A percentile compares a stretch with the other conserved stretches of the same genome.
Evolutionary conservation across 2,888 invertebrate genomes (phyloP).

Genomic region (Caenorhabditis virilis): DNA sequence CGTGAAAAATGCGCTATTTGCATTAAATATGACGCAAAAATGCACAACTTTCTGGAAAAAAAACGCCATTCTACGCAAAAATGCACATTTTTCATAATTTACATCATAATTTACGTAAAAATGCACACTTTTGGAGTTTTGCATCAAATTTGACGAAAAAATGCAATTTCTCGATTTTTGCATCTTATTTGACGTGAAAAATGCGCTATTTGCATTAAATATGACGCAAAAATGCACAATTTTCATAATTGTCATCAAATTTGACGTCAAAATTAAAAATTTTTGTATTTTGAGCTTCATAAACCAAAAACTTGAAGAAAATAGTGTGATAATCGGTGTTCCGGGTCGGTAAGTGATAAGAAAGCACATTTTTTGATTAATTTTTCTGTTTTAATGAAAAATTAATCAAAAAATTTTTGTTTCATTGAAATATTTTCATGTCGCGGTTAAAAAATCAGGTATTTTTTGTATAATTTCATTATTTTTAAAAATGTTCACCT

Average conservation of each 20-base stretch:
- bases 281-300: not conserved
- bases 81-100: too few relatives aligned
- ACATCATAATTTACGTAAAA: too few relatives aligned
- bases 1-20: not conserved
- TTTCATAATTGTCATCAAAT: not conserved
- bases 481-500: too few relatives aligned
- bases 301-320: constrained; percentile 5
- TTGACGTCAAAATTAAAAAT: not conserved
- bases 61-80: too few relatives aligned
- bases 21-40: too few relatives aligned
- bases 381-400: not conserved
- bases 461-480: too few relatives aligned
- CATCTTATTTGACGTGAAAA: not conserved
- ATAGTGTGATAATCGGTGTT: constrained; percentile 22
- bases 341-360: constrained; percentile 15
- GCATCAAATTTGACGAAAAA: not conserved
- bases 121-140: too few relatives aligned
- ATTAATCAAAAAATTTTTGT: not conserved
- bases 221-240: not conserved
- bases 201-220: not conserved
- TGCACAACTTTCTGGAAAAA: too few relatives aligned
- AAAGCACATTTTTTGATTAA: constrained; percentile 10
- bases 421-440: not conserved
- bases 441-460: too few relatives aligned
- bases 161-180: not conserved